These are phyloP conservation scores for Ceyx erithaca DNA, from an alignment of 2,797 vertebrate species.

Conservation along the genomic window DNA sequence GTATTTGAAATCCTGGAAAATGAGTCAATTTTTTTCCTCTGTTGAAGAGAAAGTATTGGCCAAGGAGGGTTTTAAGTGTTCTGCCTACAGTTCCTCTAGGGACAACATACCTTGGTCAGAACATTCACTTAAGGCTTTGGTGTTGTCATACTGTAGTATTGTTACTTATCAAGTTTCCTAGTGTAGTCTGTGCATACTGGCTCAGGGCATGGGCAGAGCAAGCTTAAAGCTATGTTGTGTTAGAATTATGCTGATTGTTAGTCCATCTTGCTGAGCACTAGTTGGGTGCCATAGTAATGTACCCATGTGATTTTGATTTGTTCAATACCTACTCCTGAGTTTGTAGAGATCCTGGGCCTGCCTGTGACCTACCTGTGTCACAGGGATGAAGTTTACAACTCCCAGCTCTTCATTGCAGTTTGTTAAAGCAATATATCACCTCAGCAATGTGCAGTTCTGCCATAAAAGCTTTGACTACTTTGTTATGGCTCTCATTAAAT, in stretches of 20 bases:
- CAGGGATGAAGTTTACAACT: background rate
- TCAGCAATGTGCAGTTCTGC: background rate
- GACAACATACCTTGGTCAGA: fast-evolving
- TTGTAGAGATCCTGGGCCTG: background rate
- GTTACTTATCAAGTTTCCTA: background rate
- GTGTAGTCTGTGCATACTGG: fast-evolving
- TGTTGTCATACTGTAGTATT: background rate
- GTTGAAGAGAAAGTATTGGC: background rate
- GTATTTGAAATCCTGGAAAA: background rate
- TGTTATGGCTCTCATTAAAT: background rate
- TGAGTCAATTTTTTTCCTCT: background rate
- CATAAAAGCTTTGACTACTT: background rate
- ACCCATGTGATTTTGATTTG: background rate
- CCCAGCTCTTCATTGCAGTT: background rate
- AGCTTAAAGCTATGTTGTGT: background rate
- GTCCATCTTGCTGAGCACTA: background rate
- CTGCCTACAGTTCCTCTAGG: background rate
- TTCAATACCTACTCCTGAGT: background rate
- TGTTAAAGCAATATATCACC: background rate
- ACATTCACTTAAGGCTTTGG: background rate
- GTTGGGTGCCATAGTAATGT: background rate
- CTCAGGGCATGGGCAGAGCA: background rate
- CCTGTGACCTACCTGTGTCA: background rate
- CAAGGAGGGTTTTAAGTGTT: background rate
- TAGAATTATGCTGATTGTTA: background rate